Base-by-base conservation (phyloP, 2,113 vertebrate genomes). In the Cercopithecus mona region DNA sequence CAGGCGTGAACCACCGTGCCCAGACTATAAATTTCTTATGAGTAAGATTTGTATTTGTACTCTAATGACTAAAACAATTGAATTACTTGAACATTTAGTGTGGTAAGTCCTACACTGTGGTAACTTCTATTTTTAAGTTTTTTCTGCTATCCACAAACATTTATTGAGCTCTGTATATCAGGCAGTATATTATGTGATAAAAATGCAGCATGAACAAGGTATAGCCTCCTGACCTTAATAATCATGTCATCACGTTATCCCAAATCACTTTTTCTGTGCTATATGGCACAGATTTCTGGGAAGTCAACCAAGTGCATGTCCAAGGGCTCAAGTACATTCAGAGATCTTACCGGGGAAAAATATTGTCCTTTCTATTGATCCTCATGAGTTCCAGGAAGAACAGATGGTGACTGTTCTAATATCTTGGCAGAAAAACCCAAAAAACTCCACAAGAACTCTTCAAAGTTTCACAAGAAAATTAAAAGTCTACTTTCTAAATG, bases 391-490 rank as follows among this genome's bases (percentile, higher is more conserved):
- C 61, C 27, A 92, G 48, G 12, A 88, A 88, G n/a, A 96, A 32
- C 59, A 93, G 23, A 93, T 50, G 43, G 22, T 75, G 59, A 96
- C 25, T 45, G 20, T 79, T 38, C 50, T n/a, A 57, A 79, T 40
- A 12, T 23, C 18, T 93, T 76, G 7, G 48, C 6, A 48, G 40
- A 76, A 32, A 70, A 61, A 22, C 16, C 55, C 38, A 52, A 27
- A 17, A 78, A 88, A 35, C 43, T 79, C 13, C 3, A 43, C 50
- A 3, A 30, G 16, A 17, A 88, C 38, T 59, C 38, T 72, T 57
- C 20, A 92, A 79, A 87, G 0, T 81, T 93, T 78, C 86, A 78
- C 23, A 94, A 95, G 61, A 75, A 96, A 93, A 90, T 84, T 25
- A 81, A 93, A 78, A 91, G 9, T 61, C 18, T 89, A 20, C 13